These are phyloP conservation scores for Lethrus apterus DNA, from an alignment of 1,140 invertebrate species.

Conservation along the genomic window DNA sequence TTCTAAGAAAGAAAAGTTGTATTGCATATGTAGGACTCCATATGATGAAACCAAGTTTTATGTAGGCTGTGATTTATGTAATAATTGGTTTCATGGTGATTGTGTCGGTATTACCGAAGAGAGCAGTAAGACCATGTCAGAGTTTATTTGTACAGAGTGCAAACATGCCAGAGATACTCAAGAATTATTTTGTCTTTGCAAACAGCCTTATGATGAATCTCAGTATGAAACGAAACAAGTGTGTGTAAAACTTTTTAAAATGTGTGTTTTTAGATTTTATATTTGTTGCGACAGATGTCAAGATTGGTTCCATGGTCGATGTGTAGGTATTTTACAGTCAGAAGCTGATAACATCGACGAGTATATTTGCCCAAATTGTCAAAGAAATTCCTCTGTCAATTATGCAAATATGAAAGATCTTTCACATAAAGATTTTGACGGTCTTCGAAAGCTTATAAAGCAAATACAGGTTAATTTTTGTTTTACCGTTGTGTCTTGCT, in stretches of 20 bases:
- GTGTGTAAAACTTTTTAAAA: background rate
- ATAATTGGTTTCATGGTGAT: constrained; percentile 97
- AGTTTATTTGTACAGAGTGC: constrained; percentile 85
- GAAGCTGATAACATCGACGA: constrained; percentile 93
- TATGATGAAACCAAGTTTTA: constrained; percentile 97
- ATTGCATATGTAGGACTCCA: constrained; percentile 89
- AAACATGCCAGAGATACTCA: constrained; percentile 77
- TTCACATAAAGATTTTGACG: constrained; percentile 72
- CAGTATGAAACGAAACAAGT: constrained; percentile 61
- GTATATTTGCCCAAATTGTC: constrained; percentile 94
- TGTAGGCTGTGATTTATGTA: constrained; percentile 94
- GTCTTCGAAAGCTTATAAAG: constrained; percentile 77
- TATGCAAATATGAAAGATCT: constrained; percentile 85
- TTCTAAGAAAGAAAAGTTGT: constrained; percentile 71
- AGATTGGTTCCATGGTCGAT: constrained; percentile 98
- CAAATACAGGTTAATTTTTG: constrained; percentile 68
- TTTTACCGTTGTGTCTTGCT: constrained; percentile 3
- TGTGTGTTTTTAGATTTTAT: constrained; percentile 64
- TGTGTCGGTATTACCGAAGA: constrained; percentile 93
- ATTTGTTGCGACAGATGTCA: constrained; percentile 98
- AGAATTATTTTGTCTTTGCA: constrained; percentile 92
- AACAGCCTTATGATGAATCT: constrained; percentile 94
- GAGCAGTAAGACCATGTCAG: constrained; percentile 83
- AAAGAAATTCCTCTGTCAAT: constrained; percentile 79
- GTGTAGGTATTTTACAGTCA: constrained; percentile 90